A percentile compares a stretch with the other conserved stretches of the same genome.
Evolutionary conservation across 2,113 vertebrate genomes (phyloP).

Genomic region (Anoura caudifer): DNA sequence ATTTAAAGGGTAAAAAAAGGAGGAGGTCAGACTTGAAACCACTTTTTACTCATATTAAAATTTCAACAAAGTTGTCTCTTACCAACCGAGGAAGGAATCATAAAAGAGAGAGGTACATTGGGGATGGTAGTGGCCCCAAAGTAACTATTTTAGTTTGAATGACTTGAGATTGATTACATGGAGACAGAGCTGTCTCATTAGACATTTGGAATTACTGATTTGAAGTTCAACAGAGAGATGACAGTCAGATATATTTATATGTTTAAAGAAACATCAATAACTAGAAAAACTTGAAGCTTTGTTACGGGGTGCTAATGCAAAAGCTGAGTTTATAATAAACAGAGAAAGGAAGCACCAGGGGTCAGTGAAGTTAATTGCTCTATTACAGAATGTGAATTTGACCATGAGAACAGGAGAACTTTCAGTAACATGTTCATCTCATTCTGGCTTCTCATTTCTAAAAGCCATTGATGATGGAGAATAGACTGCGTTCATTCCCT

Average conservation of each 20-base stretch:
- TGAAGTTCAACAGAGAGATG: not conserved
- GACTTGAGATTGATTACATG: not conserved
- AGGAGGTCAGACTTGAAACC: not conserved
- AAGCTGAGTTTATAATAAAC: not conserved
- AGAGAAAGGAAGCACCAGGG: not conserved
- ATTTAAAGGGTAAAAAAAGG: not conserved
- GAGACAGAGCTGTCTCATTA: not conserved
- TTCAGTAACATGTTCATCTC: not conserved
- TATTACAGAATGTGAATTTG: not conserved
- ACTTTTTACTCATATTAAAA: not conserved
- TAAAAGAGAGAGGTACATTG: not conserved
- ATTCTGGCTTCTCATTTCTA: not conserved
- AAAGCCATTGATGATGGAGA: not conserved
- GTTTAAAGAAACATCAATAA: not conserved
- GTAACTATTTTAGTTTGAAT: not conserved
- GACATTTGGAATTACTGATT: not conserved
- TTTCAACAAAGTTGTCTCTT: not conserved
- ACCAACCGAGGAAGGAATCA: not conserved
- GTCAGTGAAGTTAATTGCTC: not conserved
- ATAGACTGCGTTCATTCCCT: not conserved
- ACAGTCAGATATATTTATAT: too few relatives aligned
- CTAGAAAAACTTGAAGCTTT: not conserved
- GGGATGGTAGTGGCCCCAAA: not conserved
- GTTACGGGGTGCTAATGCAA: not conserved
- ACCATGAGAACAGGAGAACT: not conserved